Evolutionary conservation across 2,888 invertebrate genomes (phyloP), one percentile per base, ranked within the genome.

Genomic region (Drosophila atroscutellata): DNA sequence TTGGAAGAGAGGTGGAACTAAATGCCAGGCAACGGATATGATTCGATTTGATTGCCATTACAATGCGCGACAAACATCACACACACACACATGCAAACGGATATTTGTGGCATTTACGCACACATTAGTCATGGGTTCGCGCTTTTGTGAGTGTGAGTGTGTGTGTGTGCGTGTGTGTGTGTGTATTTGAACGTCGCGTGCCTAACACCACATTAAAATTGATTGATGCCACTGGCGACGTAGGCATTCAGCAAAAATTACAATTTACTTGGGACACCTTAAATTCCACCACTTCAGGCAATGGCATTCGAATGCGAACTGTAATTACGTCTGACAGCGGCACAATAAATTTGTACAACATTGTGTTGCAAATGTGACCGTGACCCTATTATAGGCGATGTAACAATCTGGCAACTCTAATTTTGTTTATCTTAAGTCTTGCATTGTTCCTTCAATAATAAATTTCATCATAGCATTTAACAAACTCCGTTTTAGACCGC

Each of bases 31-130:
- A 76, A 61, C 76, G 83, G 77, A 84, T 86, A 84, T 86, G 75
- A 89, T 89, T 83, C 84, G 74, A 83, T 89, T 83, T 81, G 87
- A 84, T 84, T 89, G 78, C 84, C 69, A 86, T 83, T 87, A 84
- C 83, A 89, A 83, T 66, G 77, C 71, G 67, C 81, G 78, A 86
- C 87, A 89, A 83, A 89, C 89, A 73, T 66, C 68, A 42, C 47
- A 47, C 62, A 42, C 47, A 47, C 62, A 54, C 63, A 57, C 58
- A 73, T 36, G 24, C 54, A 54, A 34, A 32, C 36, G 57, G 39
- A 54, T 56, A 57, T 64, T 47, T 56, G 59, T 73, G 63, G 58
- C 59, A 64, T 45, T 58, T 47, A 34, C 47, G n/a, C 42, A 37
- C 54, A 58, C 34, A 57, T 26, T 39, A 42, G 20, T 51, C 60